phyloP scores from a whole-genome alignment of 92 coral and sea anemone genomes.

The Parazoanthus darwini region DNA sequence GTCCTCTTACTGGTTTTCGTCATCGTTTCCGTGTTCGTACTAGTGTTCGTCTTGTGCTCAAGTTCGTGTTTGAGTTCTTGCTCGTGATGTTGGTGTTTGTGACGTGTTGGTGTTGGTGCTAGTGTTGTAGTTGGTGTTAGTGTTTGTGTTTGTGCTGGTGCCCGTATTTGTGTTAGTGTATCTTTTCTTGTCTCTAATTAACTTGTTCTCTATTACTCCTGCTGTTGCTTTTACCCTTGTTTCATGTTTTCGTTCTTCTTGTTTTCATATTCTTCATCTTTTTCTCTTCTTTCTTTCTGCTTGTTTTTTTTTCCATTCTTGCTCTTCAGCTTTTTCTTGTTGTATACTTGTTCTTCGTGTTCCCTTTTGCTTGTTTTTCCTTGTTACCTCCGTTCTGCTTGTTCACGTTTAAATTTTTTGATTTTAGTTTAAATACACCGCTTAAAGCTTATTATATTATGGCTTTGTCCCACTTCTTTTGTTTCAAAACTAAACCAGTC shows the following conservation, averaged over 20 bases:
- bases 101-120: too few relatives aligned
- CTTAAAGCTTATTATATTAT: neutral
- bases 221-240: neutral
- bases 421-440: neutral
- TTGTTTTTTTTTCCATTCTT: neutral
- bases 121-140: too few relatives aligned
- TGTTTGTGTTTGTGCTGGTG: too few relatives aligned
- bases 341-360: neutral
- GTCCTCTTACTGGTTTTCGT: too few relatives aligned
- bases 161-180: neutral
- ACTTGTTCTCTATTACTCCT: neutral
- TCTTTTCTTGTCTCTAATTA: too few relatives aligned
- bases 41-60: too few relatives aligned
- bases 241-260: neutral
- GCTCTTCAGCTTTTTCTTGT: neutral
- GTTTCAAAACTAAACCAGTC: too few relatives aligned
- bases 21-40: too few relatives aligned
- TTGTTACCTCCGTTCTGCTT: neutral
- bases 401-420: neutral
- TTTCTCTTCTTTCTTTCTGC: neutral
- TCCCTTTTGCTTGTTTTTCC: neutral
- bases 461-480: neutral
- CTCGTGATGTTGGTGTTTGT: too few relatives aligned
- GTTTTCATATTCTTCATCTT: neutral
- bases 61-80: too few relatives aligned